A percentile compares a stretch with the other conserved stretches of the same genome.
phyloP scores from a whole-genome alignment of 2,113 vertebrate genomes.

The Dolichallabes microphthalmus region DNA sequence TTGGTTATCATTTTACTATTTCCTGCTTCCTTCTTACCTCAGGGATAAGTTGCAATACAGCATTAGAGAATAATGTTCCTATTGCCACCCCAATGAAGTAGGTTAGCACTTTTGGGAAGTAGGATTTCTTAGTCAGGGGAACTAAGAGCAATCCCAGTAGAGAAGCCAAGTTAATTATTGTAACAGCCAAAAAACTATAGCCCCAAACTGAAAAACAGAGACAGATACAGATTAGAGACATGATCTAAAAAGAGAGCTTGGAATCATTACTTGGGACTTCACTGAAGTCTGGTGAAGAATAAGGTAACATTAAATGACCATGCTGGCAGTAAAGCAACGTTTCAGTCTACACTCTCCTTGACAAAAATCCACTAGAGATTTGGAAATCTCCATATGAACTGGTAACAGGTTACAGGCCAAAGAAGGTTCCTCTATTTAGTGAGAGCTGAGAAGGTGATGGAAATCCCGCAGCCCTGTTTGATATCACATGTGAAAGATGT shows the following conservation, averaged over 20 bases:
- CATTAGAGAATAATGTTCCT: slow-evolving; percentile 95
- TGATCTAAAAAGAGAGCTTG: background rate
- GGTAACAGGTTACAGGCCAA: slow-evolving; percentile 1
- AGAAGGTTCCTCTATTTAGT: slow-evolving; percentile 2
- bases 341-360: background rate
- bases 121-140: slow-evolving; percentile 88
- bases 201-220: slow-evolving; percentile 84
- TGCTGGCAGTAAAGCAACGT: slow-evolving; percentile 16
- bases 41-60: slow-evolving; percentile 94
- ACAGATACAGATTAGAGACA: background rate
- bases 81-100: slow-evolving; percentile 95
- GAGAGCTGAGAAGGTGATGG: slow-evolving; percentile 22
- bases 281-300: background rate
- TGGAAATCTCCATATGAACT: slow-evolving; percentile 36
- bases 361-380: background rate
- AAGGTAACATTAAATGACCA: background rate
- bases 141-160: slow-evolving; percentile 88
- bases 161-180: slow-evolving; percentile 88
- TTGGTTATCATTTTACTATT: background rate
- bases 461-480: background rate
- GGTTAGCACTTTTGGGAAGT: slow-evolving; percentile 93
- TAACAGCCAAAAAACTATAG: slow-evolving; percentile 89
- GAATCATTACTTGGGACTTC: background rate
- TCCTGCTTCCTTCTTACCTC: slow-evolving; percentile 78
- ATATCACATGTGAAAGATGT: background rate